Conservation (phyloP, 2,888 invertebrate genomes). For the Papilio gigon region DNA sequence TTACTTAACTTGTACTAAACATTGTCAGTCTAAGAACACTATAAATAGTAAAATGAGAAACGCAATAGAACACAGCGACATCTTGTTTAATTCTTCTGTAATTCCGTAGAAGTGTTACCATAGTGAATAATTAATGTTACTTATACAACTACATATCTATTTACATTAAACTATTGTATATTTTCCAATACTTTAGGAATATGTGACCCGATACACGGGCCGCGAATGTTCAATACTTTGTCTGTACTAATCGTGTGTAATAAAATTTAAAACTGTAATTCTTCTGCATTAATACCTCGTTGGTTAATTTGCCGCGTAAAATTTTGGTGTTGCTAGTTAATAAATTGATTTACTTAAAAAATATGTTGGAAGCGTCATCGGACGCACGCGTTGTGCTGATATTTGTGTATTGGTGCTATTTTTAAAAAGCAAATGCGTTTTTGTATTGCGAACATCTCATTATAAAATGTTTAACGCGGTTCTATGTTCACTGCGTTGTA, state of each 20-base stretch:
- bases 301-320: conserved; percentile 53
- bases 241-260: conserved; percentile 48
- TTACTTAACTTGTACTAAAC: no score
- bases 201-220: conserved; percentile 65
- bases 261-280: conserved; percentile 38
- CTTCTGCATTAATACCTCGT: conserved; percentile 44
- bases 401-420: conserved; percentile 80
- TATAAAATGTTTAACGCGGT: conserved; percentile 19
- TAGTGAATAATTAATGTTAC: conserved; percentile 71
- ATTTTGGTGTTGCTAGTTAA: conserved; percentile 65
- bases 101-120: conserved; percentile 77
- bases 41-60: not conserved
- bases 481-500: conserved; percentile 34
- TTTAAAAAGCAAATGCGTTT: conserved; percentile 61
- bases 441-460: conserved; percentile 53
- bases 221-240: conserved; percentile 60
- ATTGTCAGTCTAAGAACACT: not conserved
- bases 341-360: conserved; percentile 54
- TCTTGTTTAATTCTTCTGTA: conserved; percentile 46
- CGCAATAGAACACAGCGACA: conserved; percentile 8
- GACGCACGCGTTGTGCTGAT: conserved; percentile 67
- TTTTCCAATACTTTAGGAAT: conserved; percentile 66
- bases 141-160: conserved; percentile 72
- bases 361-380: conserved; percentile 55
- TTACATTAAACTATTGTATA: conserved; percentile 71